A percentile compares a stretch with the other conserved stretches of the same genome.
These are phyloP conservation scores for Stercorarius parasiticus DNA, from an alignment of 2,113 vertebrate species.

Conservation along the genomic window DNA sequence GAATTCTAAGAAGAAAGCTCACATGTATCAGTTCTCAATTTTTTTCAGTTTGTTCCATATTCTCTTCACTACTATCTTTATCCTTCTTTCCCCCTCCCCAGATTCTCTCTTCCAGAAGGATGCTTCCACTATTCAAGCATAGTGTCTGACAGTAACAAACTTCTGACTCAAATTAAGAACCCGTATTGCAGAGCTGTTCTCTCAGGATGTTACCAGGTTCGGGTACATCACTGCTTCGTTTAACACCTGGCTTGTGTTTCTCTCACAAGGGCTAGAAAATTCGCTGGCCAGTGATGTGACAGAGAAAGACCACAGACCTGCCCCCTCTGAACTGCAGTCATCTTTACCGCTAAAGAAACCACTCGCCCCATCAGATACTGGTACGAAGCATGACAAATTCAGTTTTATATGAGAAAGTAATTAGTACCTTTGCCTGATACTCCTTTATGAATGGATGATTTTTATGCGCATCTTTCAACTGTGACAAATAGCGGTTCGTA, in stretches of 20 bases:
- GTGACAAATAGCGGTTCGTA: conserved; percentile 93
- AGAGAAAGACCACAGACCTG: rapidly evolving
- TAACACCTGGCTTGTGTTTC: too few species aligned
- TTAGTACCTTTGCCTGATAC: conserved; percentile 88
- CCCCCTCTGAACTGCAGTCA: too few species aligned
- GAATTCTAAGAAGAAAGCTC: not conserved
- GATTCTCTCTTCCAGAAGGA: too few species aligned
- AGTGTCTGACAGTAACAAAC: not conserved
- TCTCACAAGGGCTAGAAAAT: not conserved
- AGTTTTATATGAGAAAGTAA: rapidly evolving
- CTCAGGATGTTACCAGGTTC: too few species aligned
- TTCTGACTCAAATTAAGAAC: not conserved
- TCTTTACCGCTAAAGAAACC: not conserved
- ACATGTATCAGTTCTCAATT: rapidly evolving
- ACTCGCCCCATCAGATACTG: rapidly evolving
- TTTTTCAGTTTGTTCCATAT: not conserved
- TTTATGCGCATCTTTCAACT: conserved; percentile 91
- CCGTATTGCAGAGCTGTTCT: rapidly evolving
- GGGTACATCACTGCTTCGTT: not conserved
- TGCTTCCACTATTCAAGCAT: not conserved
- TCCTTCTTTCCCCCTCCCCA: not conserved
- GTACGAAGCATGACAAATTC: rapidly evolving
- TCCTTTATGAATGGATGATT: conserved; percentile 92
- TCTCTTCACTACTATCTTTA: not conserved
- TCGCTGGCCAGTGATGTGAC: rapidly evolving